A percentile compares a stretch with the other conserved stretches of the same genome.
Conservation (phyloP, 2,797 vertebrate species). For the Poeciliopsis turneri region DNA sequence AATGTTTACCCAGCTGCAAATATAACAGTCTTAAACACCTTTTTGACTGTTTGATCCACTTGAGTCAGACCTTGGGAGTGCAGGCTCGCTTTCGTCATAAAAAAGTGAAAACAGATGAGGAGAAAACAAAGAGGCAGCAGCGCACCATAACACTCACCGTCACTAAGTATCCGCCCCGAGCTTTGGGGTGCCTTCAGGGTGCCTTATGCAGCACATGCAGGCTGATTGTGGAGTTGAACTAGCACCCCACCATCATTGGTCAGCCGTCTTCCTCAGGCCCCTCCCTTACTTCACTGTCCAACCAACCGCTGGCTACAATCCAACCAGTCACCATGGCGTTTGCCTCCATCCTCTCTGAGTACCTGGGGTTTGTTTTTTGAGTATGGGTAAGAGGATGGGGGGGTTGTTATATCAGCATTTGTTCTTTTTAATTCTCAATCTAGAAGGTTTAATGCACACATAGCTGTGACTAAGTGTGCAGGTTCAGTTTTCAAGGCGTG, state of each 20-base stretch:
- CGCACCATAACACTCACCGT: constrained; percentile 10
- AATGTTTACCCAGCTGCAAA: background rate
- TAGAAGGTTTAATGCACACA: background rate
- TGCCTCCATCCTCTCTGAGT: constrained; percentile 47
- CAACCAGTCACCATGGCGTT: constrained; percentile 62
- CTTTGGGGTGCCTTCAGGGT: constrained; percentile 9
- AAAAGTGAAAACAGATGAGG: constrained; percentile 8
- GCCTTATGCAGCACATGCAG: constrained; percentile 41
- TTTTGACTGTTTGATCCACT: background rate
- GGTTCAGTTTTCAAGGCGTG: background rate
- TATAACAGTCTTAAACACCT: background rate
- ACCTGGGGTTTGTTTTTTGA: constrained; percentile 32
- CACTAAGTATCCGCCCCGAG: constrained; percentile 14
- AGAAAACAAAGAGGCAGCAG: constrained; percentile 23
- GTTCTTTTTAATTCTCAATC: constrained; percentile 33
- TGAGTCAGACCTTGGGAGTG: background rate
- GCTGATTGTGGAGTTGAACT: constrained; percentile 37
- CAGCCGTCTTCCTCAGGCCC: constrained; percentile 27
- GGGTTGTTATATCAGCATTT: constrained; percentile 26
- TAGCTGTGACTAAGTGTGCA: constrained; percentile 13
- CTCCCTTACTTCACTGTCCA: constrained; percentile 28
- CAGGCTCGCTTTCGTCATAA: constrained; percentile 1
- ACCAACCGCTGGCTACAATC: constrained; percentile 49
- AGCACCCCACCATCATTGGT: constrained; percentile 35
- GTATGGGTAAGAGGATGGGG: background rate